These are phyloP conservation scores for Choloepus didactylus DNA, from an alignment of 2,797 vertebrate species.

Conservation along the genomic window DNA sequence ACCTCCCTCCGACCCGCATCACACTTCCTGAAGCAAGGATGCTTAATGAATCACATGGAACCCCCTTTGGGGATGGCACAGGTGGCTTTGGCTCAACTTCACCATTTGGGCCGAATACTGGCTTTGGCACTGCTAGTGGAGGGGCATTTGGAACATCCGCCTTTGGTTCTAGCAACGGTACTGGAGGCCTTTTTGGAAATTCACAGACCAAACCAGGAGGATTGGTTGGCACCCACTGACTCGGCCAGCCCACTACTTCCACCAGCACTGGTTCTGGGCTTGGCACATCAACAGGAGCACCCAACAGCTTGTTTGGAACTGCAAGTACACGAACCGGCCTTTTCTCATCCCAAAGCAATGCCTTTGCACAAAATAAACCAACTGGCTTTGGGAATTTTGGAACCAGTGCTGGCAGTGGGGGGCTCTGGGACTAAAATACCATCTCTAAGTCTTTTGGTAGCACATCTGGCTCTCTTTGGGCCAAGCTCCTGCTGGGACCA, in stretches of 20 bases:
- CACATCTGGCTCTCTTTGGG: constrained; percentile 93
- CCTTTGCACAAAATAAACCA: constrained; percentile 95
- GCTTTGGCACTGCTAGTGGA: constrained; percentile 91
- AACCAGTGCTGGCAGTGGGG: constrained; percentile 95
- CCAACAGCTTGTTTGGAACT: constrained; percentile 95
- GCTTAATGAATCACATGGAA: no score
- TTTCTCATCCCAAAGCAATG: constrained; percentile 96
- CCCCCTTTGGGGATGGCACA: no score
- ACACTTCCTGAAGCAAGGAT: no score
- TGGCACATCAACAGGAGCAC: constrained; percentile 92
- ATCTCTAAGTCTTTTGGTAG: constrained; percentile 95
- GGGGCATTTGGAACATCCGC: constrained; percentile 95
- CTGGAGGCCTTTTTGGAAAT: constrained; percentile 94
- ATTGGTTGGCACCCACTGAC: constrained; percentile 94
- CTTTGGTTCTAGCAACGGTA: constrained; percentile 93
- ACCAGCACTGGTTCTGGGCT: constrained; percentile 96
- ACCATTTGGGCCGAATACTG: constrained; percentile 83
- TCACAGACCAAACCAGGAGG: constrained; percentile 96
- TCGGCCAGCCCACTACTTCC: constrained; percentile 95
- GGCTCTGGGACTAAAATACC: constrained; percentile 94
- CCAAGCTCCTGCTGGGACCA: constrained; percentile 94
- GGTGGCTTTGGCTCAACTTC: no score
- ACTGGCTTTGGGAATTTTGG: constrained; percentile 95
- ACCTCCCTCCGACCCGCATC: no score
- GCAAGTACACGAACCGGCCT: constrained; percentile 92